Evolutionary conservation across 2,797 vertebrate species (phyloP).

Genomic region (Acanthurus lineatus): DNA sequence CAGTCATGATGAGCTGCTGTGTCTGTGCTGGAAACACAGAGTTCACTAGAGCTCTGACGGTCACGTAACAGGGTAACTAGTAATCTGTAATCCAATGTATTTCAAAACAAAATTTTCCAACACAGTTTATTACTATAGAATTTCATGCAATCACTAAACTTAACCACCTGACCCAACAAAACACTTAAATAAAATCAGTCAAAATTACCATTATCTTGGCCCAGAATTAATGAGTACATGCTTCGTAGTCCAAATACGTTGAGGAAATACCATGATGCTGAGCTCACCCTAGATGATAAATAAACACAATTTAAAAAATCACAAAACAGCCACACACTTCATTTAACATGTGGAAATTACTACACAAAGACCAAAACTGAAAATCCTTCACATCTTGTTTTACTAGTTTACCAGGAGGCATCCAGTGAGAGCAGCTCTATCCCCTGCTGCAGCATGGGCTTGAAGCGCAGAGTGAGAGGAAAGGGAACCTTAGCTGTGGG

Average conservation of each 20-base stretch:
- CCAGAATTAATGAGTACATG: conserved; percentile 98
- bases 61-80: too few relatives aligned
- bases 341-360: not conserved
- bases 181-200: not conserved
- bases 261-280: conserved; percentile 99
- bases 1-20: too few relatives aligned
- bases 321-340: not conserved
- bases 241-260: conserved; percentile 99
- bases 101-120: too few relatives aligned
- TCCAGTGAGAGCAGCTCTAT: conserved; percentile 98
- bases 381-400: not conserved
- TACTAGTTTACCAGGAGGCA: conserved; percentile 93
- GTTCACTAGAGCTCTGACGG: too few relatives aligned
- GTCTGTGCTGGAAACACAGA: too few relatives aligned
- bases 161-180: not conserved
- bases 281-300: conserved; percentile 92
- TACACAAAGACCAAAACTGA: not conserved
- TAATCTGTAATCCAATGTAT: too few relatives aligned
- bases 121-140: too few relatives aligned
- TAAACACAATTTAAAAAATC: conserved; percentile 6
- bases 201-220: conserved; percentile 97
- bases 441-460: conserved; percentile 99
- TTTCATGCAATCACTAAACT: not conserved
- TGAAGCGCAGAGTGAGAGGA: conserved; percentile 97
- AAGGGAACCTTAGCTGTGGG: conserved; percentile 96